These are phyloP conservation scores for Avahi laniger DNA, from an alignment of 2,797 vertebrate genomes.

Conservation along the genomic window DNA sequence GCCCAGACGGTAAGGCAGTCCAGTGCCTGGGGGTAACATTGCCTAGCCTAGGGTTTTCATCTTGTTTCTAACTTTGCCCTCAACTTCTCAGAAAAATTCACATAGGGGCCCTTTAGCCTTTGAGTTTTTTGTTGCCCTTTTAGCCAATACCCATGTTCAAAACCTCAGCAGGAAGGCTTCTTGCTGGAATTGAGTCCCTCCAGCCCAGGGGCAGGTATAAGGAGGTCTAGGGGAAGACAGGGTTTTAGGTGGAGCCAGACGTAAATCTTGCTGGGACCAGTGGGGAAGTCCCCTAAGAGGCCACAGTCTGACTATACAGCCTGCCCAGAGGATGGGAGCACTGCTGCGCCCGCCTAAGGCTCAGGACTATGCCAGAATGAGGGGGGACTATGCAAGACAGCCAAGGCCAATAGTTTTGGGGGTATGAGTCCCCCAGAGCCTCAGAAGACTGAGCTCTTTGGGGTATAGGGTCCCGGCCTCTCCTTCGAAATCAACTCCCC, in stretches of 20 bases:
- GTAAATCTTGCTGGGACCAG: not conserved
- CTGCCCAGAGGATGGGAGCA: not conserved
- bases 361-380: not conserved
- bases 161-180: not conserved
- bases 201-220: not conserved
- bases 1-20: not conserved
- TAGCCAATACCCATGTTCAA: not conserved
- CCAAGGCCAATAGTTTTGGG: not conserved
- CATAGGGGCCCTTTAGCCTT: not conserved
- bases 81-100: not conserved
- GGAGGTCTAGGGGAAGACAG: not conserved
- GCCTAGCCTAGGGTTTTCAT: not conserved
- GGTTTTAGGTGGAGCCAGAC: not conserved
- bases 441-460: conserved; percentile 18
- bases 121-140: not conserved
- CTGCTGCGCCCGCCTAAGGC: not conserved
- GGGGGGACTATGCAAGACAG: not conserved
- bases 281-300: not conserved
- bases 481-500: conserved; percentile 9
- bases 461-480: not conserved
- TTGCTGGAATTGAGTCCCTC: not conserved
- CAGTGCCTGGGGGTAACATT: not conserved
- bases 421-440: not conserved
- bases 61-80: not conserved
- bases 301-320: not conserved